These are phyloP conservation scores for Formica selysi DNA, from an alignment of 1,140 invertebrate species.

Conservation along the genomic window DNA sequence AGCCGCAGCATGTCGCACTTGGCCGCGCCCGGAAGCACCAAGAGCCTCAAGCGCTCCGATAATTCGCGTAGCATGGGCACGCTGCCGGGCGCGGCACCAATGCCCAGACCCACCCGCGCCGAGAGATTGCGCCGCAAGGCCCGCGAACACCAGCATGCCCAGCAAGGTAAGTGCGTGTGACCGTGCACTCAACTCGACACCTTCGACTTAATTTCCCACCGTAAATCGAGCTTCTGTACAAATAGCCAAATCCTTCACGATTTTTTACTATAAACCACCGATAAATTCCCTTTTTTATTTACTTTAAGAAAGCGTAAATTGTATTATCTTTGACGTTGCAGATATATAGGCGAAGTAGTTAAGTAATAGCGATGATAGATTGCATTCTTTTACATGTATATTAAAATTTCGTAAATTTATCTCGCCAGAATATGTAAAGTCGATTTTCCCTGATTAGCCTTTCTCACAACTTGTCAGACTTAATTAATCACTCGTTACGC, in stretches of 20 bases:
- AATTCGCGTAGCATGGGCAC: conserved; percentile 87
- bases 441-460: background rate
- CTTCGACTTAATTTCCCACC: background rate
- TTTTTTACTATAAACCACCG: background rate
- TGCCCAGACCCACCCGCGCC: conserved; percentile 86
- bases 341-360: background rate
- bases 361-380: background rate
- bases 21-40: conserved; percentile 84
- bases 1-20: conserved; percentile 91
- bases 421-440: background rate
- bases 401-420: background rate
- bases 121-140: conserved; percentile 87
- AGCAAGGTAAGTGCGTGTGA: conserved; percentile 84
- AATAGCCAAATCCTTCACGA: background rate
- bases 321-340: background rate
- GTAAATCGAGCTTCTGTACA: conserved; percentile 43
- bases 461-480: background rate
- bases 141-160: conserved; percentile 83
- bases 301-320: background rate
- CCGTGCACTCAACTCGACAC: conserved; percentile 80
- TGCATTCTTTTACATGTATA: background rate
- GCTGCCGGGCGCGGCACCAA: conserved; percentile 82
- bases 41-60: conserved; percentile 84
- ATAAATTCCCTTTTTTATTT: background rate
- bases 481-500: conserved; percentile 43